Evolutionary conservation across 2,797 vertebrate species (phyloP).

Genomic region (Enteromius unitaeniatus): DNA sequence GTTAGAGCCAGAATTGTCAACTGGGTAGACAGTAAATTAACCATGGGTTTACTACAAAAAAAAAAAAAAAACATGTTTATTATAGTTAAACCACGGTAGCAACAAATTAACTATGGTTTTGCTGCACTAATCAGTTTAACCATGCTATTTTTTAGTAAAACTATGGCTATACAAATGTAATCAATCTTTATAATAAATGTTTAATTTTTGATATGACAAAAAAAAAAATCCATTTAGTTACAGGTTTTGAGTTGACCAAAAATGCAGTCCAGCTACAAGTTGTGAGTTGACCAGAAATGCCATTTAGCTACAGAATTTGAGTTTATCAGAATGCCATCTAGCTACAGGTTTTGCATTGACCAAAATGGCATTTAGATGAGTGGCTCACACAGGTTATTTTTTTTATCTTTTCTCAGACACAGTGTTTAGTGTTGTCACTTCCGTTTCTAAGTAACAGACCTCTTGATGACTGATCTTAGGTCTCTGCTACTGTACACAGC

Average conservation of each 20-base stretch:
- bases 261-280: neutral
- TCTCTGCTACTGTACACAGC: constrained; percentile 32
- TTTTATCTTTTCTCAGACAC: neutral
- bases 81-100: neutral
- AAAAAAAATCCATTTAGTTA: neutral
- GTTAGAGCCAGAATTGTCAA: neutral
- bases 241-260: neutral
- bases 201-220: neutral
- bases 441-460: constrained; percentile 35
- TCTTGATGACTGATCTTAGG: constrained; percentile 48
- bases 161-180: neutral
- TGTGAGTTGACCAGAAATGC: constrained; percentile 10
- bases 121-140: neutral
- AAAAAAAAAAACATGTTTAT: neutral
- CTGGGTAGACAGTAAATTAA: neutral
- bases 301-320: too few species aligned
- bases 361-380: neutral
- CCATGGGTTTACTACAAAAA: neutral
- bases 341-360: neutral
- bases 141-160: neutral
- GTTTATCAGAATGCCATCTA: neutral
- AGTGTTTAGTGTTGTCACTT: neutral
- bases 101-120: neutral
- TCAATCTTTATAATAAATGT: neutral
- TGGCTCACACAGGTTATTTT: neutral